These are phyloP conservation scores for Cassiopea xamachana DNA, from an alignment of 30 jellyfish, hydroid and myxozoan genomes.

Conservation along the genomic window DNA sequence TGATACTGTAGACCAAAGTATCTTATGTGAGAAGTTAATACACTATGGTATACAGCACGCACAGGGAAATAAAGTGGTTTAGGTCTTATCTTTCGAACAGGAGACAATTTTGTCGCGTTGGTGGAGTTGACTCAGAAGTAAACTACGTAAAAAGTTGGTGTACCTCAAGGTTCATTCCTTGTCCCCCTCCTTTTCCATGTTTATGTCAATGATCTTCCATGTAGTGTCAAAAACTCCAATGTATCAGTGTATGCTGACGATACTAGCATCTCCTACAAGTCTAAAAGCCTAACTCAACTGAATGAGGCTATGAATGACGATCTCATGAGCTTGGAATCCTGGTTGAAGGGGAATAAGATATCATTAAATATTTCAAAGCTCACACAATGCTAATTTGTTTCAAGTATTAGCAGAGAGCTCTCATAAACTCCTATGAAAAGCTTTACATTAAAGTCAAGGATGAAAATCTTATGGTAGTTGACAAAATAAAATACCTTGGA, in stretches of 20 bases:
- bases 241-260: conserved; percentile 39
- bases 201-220: not conserved
- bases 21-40: too few relatives aligned
- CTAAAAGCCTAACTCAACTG: conserved; percentile 19
- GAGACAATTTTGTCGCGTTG: not conserved
- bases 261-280: conserved; percentile 1
- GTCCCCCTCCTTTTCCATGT: not conserved
- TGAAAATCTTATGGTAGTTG: not conserved
- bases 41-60: too few relatives aligned
- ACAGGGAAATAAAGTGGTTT: not conserved
- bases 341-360: conserved; percentile 12
- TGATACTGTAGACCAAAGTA: too few relatives aligned
- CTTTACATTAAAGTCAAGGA: not conserved
- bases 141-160: not conserved
- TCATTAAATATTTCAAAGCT: not conserved
- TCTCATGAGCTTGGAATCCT: conserved; percentile 23
- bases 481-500: conserved; percentile 43
- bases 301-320: conserved; percentile 24
- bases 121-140: not conserved
- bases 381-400: not conserved
- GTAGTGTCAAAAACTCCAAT: not conserved
- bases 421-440: not conserved
- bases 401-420: not conserved
- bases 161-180: conserved; percentile 9
- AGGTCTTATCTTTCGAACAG: not conserved